A percentile compares a stretch with the other conserved stretches of the same genome.
These are phyloP conservation scores for Apotomis capreana DNA, from an alignment of 2,888 invertebrate species.

Conservation along the genomic window DNA sequence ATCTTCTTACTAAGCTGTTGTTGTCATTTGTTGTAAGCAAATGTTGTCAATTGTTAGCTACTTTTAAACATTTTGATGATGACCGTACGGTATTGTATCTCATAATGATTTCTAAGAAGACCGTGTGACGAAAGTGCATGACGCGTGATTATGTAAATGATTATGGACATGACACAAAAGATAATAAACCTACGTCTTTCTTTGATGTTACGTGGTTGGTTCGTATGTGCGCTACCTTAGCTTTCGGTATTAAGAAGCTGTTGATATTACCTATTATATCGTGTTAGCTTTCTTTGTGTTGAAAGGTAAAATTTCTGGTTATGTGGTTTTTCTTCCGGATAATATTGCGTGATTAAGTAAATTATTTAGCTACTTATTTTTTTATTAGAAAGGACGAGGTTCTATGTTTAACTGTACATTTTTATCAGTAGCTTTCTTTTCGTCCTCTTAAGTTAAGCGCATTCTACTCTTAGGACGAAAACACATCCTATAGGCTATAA, in stretches of 20 bases:
- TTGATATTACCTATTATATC: slow-evolving; percentile 19
- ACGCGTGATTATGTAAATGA: slow-evolving; percentile 40
- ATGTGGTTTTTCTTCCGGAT: slow-evolving; percentile 14
- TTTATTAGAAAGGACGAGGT: no score
- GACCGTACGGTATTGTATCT: slow-evolving; percentile 25
- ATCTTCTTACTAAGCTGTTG: no score
- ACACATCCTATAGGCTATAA: no score
- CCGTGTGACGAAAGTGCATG: slow-evolving; percentile 31
- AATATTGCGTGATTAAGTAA: not conserved
- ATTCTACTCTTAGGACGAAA: no score
- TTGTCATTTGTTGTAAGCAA: no score
- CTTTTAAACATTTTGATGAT: no score
- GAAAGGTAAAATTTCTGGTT: not conserved
- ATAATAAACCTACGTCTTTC: slow-evolving; percentile 39
- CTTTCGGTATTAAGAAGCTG: slow-evolving; percentile 15
- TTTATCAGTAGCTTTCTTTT: no score
- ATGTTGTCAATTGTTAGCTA: no score
- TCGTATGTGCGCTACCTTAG: slow-evolving; percentile 21
- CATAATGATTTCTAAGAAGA: slow-evolving; percentile 36
- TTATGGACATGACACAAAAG: slow-evolving; percentile 40
- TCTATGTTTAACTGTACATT: no score
- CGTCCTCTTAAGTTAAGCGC: no score
- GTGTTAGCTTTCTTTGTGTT: slow-evolving; percentile 1
- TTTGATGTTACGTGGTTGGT: slow-evolving; percentile 36
- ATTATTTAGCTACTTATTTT: not conserved